phyloP scores from a whole-genome alignment of 2,888 invertebrate genomes.

The Rhyacophila evoluta region DNA sequence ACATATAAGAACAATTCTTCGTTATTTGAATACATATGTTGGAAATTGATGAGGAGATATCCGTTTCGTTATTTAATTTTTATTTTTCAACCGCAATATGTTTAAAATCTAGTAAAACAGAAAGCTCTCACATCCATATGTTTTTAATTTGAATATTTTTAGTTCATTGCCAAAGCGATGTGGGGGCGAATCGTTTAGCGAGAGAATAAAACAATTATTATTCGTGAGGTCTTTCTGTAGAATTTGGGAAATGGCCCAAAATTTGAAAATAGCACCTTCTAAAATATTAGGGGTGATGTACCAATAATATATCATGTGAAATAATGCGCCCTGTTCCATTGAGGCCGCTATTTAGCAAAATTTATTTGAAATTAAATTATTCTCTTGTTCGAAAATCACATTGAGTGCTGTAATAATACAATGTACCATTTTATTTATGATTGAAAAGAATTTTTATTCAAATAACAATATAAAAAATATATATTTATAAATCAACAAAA shows the following conservation, averaged over 20 bases:
- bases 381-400: neutral
- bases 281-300: slow-evolving; percentile 17
- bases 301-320: slow-evolving; percentile 8
- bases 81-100: too few species aligned
- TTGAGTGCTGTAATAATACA: neutral
- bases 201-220: neutral
- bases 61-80: too few species aligned
- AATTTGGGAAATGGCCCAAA: neutral
- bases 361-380: slow-evolving; percentile 17
- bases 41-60: too few species aligned
- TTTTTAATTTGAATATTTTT: neutral
- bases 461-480: neutral
- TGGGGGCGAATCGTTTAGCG: neutral
- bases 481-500: neutral
- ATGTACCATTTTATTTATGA: neutral
- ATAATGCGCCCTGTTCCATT: neutral
- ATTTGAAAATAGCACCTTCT: neutral
- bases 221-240: neutral
- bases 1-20: too few species aligned
- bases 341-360: neutral
- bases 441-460: neutral
- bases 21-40: too few species aligned
- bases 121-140: too few species aligned
- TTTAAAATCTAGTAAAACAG: too few species aligned
- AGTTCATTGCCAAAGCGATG: neutral